Conservation (phyloP, 2,113 vertebrate species). For the Rhipidura dahli region DNA sequence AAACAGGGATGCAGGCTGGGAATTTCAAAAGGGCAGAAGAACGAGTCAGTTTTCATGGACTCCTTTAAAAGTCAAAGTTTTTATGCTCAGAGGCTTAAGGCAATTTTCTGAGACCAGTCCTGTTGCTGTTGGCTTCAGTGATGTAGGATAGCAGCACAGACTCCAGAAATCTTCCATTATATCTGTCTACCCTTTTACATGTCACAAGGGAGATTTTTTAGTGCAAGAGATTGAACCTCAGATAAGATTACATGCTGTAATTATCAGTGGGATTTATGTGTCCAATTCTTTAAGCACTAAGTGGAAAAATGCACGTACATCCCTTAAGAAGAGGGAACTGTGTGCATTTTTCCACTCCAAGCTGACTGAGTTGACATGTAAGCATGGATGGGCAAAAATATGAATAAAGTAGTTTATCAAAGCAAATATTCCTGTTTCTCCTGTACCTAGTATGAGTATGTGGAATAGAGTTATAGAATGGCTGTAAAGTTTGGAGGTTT, state of each 20-base stretch:
- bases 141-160: neutral
- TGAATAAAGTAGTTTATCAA: neutral
- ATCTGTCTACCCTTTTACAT: slow-evolving; percentile 12
- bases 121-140: slow-evolving; percentile 14
- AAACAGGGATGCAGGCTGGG: neutral
- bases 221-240: slow-evolving; percentile 4
- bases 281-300: neutral
- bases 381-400: neutral
- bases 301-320: neutral
- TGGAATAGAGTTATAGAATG: slow-evolving; percentile 22
- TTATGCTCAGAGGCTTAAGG: neutral
- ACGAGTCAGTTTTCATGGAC: neutral
- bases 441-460: neutral
- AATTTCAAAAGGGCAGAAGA: neutral
- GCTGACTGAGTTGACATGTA: neutral
- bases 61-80: neutral
- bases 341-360: neutral
- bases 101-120: neutral
- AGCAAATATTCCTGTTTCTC: neutral
- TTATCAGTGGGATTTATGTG: slow-evolving; percentile 37
- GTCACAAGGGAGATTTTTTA: neutral
- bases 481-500: neutral
- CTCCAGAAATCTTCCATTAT: neutral
- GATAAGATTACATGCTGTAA: slow-evolving; percentile 22
- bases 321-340: neutral